Base-by-base conservation (phyloP, 2,888 invertebrate species). In the Lasioglossum figueresi region DNA sequence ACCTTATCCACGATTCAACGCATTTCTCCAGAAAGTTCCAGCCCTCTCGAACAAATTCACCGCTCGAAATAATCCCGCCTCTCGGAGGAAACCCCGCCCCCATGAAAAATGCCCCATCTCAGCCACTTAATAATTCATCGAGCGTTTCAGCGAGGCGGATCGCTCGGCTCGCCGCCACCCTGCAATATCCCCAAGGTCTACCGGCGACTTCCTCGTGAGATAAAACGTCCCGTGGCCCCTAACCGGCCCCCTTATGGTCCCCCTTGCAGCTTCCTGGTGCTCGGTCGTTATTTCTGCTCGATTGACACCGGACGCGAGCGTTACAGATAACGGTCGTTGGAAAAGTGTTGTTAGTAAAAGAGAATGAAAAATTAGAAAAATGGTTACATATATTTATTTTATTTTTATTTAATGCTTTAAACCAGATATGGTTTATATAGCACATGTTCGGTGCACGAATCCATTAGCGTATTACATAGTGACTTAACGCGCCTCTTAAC, bases 121-220 rank as follows among this genome's bases (percentile, higher is more conserved):
- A 34, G n/a, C 14, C 23, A 40, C 37, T 70, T n/a, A 40, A n/a
- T 34, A n/a, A 37, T 34, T 37, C 37, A 70, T 23, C 70, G 34
- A 70, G 70, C 37, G 70, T 73, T 45, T 73, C 16, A 27, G 23
- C 72, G 52, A 77, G 52, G 74, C 52, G 48, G 72, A 27, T 27
- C 59, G n/a, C 27, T 14, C 59, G 27, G 59, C 27, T 52, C 59
- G 27, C 59, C 27, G 59, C 27, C 59, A 59, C 59, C 59, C 59
- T 4, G 59, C 27, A 59, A 27, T 59, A 59, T 27, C 76, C 72
- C 27, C 68, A 45, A 59, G 27, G 40, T 48, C 76, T 73, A 73
- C 75, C 52, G 77, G 34, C 76, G 52, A 87, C 86, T 86, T 87
- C 86, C 86, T 87, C 87, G 80, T 86, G 78, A 80, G 87, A 87